Percentiles rank a stretch among this genome's conserved stretches.
These are phyloP conservation scores for Cyphotilapia sp. DNA, from an alignment of 2,113 vertebrate species.

Conservation along the genomic window DNA sequence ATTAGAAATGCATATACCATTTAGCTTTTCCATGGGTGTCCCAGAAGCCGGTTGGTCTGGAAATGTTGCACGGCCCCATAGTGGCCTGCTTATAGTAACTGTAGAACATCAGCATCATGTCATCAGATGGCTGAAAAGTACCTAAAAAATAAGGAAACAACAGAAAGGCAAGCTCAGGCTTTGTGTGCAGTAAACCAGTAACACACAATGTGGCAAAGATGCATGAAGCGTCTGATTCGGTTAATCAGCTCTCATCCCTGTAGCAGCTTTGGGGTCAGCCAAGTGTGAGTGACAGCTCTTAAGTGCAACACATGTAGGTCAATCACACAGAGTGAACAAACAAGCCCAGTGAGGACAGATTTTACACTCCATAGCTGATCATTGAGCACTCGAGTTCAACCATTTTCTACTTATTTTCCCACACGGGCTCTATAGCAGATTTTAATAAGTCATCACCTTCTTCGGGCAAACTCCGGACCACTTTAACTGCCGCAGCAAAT, in stretches of 20 bases:
- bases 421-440: not conserved
- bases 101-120: slow-evolving; percentile 94
- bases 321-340: slow-evolving; percentile 7
- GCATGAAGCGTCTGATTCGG: not conserved
- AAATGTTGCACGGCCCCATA: slow-evolving; percentile 80
- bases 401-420: not conserved
- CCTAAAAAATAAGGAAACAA: slow-evolving; percentile 61
- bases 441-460: slow-evolving; percentile 73
- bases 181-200: not conserved
- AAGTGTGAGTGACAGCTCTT: not conserved
- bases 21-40: slow-evolving; percentile 86
- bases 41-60: slow-evolving; percentile 82
- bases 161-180: not conserved
- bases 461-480: slow-evolving; percentile 87
- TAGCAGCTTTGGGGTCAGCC: not conserved
- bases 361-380: not conserved
- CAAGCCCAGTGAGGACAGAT: not conserved
- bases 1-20: slow-evolving; percentile 71
- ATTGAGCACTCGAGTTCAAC: not conserved
- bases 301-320: slow-evolving; percentile 30
- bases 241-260: slow-evolving; percentile 3
- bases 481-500: slow-evolving; percentile 87
- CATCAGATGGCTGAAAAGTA: slow-evolving; percentile 89
- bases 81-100: slow-evolving; percentile 93
- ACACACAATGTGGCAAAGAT: not conserved